These are phyloP conservation scores for Halictus quadricinctus DNA, from an alignment of 2,888 invertebrate genomes.

Conservation along the genomic window DNA sequence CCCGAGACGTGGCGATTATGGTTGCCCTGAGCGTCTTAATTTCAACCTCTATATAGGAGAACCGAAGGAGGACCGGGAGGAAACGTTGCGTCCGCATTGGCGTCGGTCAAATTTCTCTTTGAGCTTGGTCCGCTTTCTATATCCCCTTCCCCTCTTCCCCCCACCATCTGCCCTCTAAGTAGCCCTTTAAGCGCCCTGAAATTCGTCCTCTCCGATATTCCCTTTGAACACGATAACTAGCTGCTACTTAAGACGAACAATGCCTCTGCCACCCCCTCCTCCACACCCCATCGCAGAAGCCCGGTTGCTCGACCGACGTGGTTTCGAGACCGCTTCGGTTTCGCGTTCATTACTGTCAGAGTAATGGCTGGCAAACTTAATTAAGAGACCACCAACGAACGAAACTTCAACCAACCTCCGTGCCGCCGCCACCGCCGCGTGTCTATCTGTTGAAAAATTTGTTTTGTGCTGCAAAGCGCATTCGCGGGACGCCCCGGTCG, in stretches of 20 bases:
- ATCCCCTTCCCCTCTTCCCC: neutral
- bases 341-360: neutral
- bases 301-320: neutral
- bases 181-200: slow-evolving; percentile 47
- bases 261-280: slow-evolving; percentile 5
- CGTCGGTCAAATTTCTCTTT: slow-evolving; percentile 70
- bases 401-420: neutral
- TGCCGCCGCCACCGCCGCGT: neutral
- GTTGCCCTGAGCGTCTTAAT: slow-evolving; percentile 71
- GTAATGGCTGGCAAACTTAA: slow-evolving; percentile 13
- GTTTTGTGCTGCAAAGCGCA: neutral
- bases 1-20: slow-evolving; percentile 70
- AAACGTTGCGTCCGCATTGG: slow-evolving; percentile 48
- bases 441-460: neutral
- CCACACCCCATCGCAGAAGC: neutral
- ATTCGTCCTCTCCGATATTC: slow-evolving; percentile 48
- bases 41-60: slow-evolving; percentile 49
- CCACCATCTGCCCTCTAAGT: slow-evolving; percentile 34
- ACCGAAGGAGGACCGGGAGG: slow-evolving; percentile 19
- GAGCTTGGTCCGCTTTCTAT: slow-evolving; percentile 38
- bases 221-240: slow-evolving; percentile 54
- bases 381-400: neutral
- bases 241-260: slow-evolving; percentile 51
- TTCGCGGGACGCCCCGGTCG: neutral
- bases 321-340: neutral